A percentile compares a stretch with the other conserved stretches of the same genome.
Evolutionary conservation across 2,113 vertebrate species (phyloP).

Genomic region (Stegastes partitus): DNA sequence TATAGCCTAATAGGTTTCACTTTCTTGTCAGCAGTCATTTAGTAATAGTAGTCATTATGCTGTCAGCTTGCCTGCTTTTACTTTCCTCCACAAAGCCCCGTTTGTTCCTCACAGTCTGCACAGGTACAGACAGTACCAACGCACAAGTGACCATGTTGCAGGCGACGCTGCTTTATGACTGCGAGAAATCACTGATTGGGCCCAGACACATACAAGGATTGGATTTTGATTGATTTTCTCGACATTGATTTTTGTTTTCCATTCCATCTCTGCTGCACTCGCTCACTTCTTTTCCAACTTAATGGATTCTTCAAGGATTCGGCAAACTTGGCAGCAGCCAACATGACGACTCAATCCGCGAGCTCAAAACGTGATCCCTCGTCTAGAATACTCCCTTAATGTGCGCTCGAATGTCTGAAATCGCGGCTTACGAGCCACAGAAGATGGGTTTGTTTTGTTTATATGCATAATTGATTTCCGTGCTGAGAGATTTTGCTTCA

Average conservation of each 20-base stretch:
- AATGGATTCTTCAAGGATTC: slow-evolving; percentile 33
- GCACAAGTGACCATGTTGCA: neutral
- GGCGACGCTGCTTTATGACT: neutral
- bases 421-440: neutral
- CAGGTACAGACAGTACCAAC: neutral
- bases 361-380: neutral
- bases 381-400: neutral
- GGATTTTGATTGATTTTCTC: slow-evolving; percentile 6
- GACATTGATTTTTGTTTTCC: slow-evolving; percentile 19
- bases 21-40: slow-evolving; percentile 58
- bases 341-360: neutral
- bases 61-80: slow-evolving; percentile 41
- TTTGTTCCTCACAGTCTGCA: slow-evolving; percentile 8
- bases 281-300: neutral
- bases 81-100: neutral
- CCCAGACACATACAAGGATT: neutral
- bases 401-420: neutral
- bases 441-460: slow-evolving; percentile 42
- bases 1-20: slow-evolving; percentile 45
- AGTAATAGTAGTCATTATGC: slow-evolving; percentile 60
- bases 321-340: neutral
- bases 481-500: slow-evolving; percentile 7
- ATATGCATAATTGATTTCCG: slow-evolving; percentile 55
- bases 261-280: neutral
- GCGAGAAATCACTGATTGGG: neutral